phyloP scores from a whole-genome alignment of 2,113 vertebrate genomes.

The Peromyscus maniculatus region DNA sequence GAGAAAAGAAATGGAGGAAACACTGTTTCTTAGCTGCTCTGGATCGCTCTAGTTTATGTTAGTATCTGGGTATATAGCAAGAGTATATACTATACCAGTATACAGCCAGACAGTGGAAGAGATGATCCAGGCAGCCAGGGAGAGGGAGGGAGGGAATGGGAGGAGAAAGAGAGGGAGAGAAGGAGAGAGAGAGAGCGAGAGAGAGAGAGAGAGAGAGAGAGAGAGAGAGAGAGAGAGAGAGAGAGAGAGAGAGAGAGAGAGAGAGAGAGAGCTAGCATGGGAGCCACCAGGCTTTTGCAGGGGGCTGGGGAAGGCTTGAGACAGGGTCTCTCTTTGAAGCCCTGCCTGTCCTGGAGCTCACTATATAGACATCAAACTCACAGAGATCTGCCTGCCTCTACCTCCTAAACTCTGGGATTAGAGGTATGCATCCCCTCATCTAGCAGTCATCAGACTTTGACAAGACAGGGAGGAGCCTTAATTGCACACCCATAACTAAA shows the following conservation, averaged over 20 bases:
- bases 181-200: background rate
- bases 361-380: background rate
- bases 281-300: background rate
- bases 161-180: background rate
- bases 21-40: background rate
- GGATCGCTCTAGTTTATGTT: background rate
- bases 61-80: background rate
- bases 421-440: background rate
- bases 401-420: background rate
- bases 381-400: background rate
- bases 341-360: background rate
- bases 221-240: background rate
- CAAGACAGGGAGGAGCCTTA: background rate
- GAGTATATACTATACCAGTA: background rate
- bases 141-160: background rate
- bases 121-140: background rate
- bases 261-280: background rate
- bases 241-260: background rate
- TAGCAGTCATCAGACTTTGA: background rate
- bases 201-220: background rate
- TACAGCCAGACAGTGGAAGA: background rate
- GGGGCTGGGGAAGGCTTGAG: background rate
- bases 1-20: background rate
- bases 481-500: background rate
- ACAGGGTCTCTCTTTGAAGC: background rate